Percentiles rank a stretch among this genome's conserved stretches.
Evolutionary conservation across 2,113 vertebrate genomes (phyloP).

Genomic region (Lycocorax pyrrhopterus): DNA sequence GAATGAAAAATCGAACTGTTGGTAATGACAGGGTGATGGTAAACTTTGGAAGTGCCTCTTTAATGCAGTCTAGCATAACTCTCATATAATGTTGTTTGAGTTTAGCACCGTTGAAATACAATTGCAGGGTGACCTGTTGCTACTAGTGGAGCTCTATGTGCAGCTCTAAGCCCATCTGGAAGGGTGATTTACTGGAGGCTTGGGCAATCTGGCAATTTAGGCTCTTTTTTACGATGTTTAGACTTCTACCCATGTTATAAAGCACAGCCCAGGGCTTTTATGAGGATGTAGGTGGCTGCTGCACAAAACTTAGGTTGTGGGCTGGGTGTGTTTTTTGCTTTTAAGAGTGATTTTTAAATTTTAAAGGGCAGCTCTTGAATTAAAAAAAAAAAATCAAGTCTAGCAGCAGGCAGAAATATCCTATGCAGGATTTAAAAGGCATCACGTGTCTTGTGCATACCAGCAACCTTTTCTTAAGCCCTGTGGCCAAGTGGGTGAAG

Average conservation of each 20-base stretch:
- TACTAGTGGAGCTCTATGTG: background rate
- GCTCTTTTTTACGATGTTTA: conserved; percentile 31
- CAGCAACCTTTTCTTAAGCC: background rate
- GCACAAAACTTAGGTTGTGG: background rate
- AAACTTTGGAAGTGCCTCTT: conserved; percentile 36
- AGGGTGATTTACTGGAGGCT: conserved; percentile 45
- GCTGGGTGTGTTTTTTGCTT: background rate
- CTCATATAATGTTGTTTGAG: background rate
- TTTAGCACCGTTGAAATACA: background rate
- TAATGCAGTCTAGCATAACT: background rate
- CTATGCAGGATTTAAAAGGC: background rate
- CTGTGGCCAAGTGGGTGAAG: background rate
- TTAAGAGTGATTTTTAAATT: conserved; percentile 5
- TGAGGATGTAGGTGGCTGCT: conserved; percentile 29
- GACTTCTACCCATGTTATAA: conserved; percentile 5
- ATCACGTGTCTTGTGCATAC: background rate
- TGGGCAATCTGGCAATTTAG: conserved; percentile 43
- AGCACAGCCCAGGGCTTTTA: conserved; percentile 21
- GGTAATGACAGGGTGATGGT: background rate
- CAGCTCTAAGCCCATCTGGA: conserved; percentile 44
- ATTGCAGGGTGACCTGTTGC: background rate
- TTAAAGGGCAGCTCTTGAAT: conserved; percentile 21
- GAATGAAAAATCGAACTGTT: conserved; percentile 70
- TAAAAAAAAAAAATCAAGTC: background rate
- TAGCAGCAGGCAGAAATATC: conserved; percentile 9